Conservation (phyloP, 2,797 vertebrate genomes). For the Pangasius mekongensis region DNA sequence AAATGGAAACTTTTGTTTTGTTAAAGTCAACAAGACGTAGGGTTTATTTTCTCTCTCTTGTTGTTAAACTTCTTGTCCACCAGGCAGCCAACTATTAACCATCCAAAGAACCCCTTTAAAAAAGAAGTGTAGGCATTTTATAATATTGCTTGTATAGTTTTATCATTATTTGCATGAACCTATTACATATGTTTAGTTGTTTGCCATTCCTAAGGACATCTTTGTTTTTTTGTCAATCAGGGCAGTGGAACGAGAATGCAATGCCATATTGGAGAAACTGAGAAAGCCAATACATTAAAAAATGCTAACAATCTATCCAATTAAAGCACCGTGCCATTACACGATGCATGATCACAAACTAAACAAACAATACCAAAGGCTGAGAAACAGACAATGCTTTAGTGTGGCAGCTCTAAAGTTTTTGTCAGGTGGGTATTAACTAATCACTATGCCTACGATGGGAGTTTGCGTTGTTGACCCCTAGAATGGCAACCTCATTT, state of each 20-base stretch:
- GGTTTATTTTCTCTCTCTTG: no score
- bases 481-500: slow-evolving; percentile 32
- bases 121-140: no score
- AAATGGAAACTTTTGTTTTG: not conserved
- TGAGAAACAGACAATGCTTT: slow-evolving; percentile 1
- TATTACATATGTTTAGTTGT: not conserved
- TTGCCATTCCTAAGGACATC: not conserved
- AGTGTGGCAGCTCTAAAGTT: not conserved
- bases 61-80: no score
- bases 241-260: not conserved
- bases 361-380: not conserved
- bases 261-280: not conserved
- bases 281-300: not conserved
- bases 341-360: not conserved
- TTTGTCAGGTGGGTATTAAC: slow-evolving; percentile 39
- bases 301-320: not conserved
- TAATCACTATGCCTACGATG: slow-evolving; percentile 35
- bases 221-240: not conserved
- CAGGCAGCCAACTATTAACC: no score
- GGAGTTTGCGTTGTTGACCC: slow-evolving; percentile 41
- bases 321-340: not conserved
- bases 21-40: not conserved
- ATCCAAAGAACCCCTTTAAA: no score
- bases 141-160: no score
- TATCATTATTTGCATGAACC: not conserved